These are phyloP conservation scores for Aegithalos caudatus DNA, from an alignment of 2,113 vertebrate genomes.

Conservation along the genomic window DNA sequence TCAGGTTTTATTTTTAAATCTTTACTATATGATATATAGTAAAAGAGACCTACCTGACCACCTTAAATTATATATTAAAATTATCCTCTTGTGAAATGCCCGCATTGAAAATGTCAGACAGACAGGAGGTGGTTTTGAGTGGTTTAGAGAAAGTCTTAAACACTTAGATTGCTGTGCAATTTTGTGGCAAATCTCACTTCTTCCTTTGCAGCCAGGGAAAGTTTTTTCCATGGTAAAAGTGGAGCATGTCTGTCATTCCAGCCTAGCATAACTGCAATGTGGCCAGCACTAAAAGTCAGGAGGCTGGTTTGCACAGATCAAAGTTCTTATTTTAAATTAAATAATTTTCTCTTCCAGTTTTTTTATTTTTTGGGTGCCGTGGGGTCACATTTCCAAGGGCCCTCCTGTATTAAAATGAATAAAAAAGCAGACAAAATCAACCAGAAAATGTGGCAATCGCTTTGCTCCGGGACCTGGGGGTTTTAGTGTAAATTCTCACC, in stretches of 20 bases:
- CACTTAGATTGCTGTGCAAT: constrained; percentile 5
- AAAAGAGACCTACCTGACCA: not conserved
- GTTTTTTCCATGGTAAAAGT: not conserved
- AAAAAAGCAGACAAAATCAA: not conserved
- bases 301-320: not conserved
- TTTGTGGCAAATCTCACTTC: constrained; percentile 35
- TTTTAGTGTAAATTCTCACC: not conserved
- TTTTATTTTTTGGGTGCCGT: not conserved
- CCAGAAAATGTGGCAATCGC: not conserved
- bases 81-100: constrained; percentile 19
- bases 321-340: not conserved
- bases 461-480: not conserved
- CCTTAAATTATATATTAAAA: constrained; percentile 9
- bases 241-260: constrained; percentile 2
- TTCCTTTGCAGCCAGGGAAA: constrained; percentile 9
- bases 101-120: constrained; percentile 5
- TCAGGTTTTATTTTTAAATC: not conserved
- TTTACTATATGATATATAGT: not conserved
- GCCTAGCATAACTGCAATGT: not conserved
- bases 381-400: not conserved
- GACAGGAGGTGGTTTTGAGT: not conserved
- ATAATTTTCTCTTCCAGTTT: not conserved
- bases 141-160: constrained; percentile 36
- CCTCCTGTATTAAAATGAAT: not conserved
- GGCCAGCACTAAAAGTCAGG: not conserved